Evolutionary conservation across 2,888 invertebrate genomes (phyloP).

Genomic region (Trichopoda pennipes): DNA sequence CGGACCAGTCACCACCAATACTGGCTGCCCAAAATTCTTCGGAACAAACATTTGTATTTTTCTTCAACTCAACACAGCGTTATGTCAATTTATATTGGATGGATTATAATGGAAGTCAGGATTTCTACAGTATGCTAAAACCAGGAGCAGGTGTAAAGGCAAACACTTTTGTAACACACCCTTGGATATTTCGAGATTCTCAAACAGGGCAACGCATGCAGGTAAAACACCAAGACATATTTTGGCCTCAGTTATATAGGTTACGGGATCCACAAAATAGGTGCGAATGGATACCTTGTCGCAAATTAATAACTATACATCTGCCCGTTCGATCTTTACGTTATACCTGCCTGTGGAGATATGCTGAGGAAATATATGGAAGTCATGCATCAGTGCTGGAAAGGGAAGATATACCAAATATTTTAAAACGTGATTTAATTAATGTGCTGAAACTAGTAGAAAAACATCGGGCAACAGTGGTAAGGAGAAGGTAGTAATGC

Average conservation of each 20-base stretch:
- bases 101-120: conserved; percentile 85
- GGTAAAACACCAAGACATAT: conserved; percentile 81
- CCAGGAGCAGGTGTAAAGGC: conserved; percentile 82
- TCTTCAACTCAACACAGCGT: conserved; percentile 84
- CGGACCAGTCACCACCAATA: conserved; percentile 33
- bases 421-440: conserved; percentile 73
- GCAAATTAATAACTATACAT: conserved; percentile 74
- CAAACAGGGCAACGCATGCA: conserved; percentile 85
- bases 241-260: conserved; percentile 80
- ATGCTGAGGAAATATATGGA: conserved; percentile 53
- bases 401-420: conserved; percentile 71
- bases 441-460: conserved; percentile 69
- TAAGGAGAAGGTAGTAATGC: conserved; percentile 37
- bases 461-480: conserved; percentile 68
- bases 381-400: conserved; percentile 62
- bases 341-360: conserved; percentile 75
- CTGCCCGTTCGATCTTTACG: conserved; percentile 76
- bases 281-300: conserved; percentile 70
- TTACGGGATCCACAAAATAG: conserved; percentile 72
- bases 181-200: conserved; percentile 91
- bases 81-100: conserved; percentile 85
- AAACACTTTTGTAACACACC: conserved; percentile 90
- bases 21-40: conserved; percentile 70
- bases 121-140: conserved; percentile 84
- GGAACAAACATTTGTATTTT: conserved; percentile 83